phyloP scores from a whole-genome alignment of 2,797 vertebrate species.

The Myiotriccus ornatus region DNA sequence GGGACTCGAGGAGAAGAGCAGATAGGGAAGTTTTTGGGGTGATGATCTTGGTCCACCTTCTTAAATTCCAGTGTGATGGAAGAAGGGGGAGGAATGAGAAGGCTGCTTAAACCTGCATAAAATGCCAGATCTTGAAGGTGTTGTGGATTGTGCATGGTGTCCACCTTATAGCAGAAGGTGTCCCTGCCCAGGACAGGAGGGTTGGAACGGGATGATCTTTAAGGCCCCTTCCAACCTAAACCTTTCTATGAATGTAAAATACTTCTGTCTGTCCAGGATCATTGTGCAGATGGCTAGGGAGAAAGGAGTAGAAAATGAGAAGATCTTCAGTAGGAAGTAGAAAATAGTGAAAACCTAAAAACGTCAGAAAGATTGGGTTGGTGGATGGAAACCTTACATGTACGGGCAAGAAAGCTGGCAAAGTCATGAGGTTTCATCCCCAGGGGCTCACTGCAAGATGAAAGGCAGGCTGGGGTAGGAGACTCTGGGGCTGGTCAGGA shows the following conservation, averaged over 20 bases:
- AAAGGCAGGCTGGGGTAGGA: neutral
- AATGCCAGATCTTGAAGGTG: neutral
- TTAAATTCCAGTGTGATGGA: neutral
- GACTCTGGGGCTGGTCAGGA: neutral
- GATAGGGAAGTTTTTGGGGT: neutral
- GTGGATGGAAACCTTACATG: neutral
- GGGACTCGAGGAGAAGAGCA: neutral
- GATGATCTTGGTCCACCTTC: neutral
- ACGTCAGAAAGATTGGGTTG: neutral
- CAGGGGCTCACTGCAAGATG: neutral
- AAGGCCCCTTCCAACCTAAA: neutral
- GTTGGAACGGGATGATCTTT: neutral
- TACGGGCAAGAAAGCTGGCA: neutral
- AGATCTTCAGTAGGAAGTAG: neutral
- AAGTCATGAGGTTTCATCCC: neutral
- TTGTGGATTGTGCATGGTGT: accelerated
- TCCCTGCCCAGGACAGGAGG: neutral
- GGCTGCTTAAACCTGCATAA: neutral
- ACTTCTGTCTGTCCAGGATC: neutral
- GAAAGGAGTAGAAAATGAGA: neutral
- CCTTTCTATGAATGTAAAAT: neutral
- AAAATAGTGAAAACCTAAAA: neutral
- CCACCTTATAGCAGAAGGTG: neutral
- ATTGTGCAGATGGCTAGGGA: neutral
- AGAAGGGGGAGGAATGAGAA: neutral